These are phyloP conservation scores for Ceyx erithaca DNA, from an alignment of 2,797 vertebrate genomes.

Conservation along the genomic window DNA sequence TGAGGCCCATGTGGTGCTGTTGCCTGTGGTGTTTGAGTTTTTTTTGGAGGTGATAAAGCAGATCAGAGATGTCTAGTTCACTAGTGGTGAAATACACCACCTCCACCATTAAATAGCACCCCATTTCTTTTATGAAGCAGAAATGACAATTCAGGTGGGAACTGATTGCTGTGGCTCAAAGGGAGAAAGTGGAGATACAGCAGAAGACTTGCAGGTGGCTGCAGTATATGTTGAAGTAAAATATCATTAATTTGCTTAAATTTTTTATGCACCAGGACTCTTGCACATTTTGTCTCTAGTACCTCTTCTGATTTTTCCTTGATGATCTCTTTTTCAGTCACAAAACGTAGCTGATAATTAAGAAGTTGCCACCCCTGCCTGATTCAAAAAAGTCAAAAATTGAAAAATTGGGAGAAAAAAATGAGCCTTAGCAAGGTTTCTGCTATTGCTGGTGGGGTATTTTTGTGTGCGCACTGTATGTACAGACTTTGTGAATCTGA, in stretches of 20 bases:
- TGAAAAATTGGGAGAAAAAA: neutral
- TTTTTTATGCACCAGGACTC: neutral
- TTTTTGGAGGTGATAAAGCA: neutral
- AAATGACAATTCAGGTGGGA: neutral
- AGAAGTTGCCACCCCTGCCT: neutral
- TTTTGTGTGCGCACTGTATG: neutral
- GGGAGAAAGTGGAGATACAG: neutral
- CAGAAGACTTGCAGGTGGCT: neutral
- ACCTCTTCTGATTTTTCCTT: neutral
- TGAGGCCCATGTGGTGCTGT: neutral
- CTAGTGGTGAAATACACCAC: neutral
- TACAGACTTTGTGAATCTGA: neutral
- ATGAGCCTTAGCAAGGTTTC: neutral
- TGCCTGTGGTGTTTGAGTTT: neutral
- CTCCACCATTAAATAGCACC: accelerated
- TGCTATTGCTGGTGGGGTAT: neutral
- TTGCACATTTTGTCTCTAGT: neutral
- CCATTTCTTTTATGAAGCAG: neutral
- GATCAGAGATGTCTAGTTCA: neutral
- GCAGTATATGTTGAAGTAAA: neutral
- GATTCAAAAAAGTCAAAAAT: neutral
- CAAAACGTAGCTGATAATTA: neutral
- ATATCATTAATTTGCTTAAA: neutral
- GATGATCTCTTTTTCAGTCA: neutral
- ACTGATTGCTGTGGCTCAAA: neutral